Conservation (phyloP, 2,797 vertebrate genomes). For the Poecile montanus region DNA sequence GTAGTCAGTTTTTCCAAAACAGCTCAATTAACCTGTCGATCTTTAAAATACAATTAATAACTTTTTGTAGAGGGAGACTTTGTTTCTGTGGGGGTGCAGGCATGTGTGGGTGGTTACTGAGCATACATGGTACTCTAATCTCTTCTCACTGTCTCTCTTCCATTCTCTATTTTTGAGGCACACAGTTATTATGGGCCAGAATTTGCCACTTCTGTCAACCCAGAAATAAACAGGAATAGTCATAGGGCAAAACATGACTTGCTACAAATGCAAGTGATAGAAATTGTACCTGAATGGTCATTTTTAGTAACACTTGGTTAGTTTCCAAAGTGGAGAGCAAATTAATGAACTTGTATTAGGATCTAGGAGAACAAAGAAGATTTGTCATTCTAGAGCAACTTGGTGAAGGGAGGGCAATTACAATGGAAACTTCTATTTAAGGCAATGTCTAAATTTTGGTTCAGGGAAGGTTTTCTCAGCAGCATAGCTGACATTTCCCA, state of each 20-base stretch:
- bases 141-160: constrained; percentile 12
- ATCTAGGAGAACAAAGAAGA: not conserved
- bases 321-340: not conserved
- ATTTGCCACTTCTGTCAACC: constrained; percentile 14
- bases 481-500: not conserved
- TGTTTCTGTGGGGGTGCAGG: not conserved
- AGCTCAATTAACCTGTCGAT: not conserved
- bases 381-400: not conserved
- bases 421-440: not conserved
- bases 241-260: constrained; percentile 40
- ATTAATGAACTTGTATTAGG: not conserved
- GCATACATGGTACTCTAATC: constrained; percentile 17
- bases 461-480: constrained; percentile 9
- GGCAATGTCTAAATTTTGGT: not conserved
- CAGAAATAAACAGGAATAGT: constrained; percentile 49
- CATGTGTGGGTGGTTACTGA: constrained; percentile 22
- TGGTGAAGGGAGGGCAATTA: not conserved
- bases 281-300: not conserved
- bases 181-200: constrained; percentile 12
- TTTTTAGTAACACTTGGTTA: not conserved
- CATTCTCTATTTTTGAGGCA: constrained; percentile 27
- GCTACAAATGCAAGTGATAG: not conserved
- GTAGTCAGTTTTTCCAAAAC: not conserved
- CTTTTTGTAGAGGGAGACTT: not conserved
- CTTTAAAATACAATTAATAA: constrained; percentile 38